These are phyloP conservation scores for Bicyclus anynana DNA, from an alignment of 1,140 invertebrate species.

Conservation along the genomic window DNA sequence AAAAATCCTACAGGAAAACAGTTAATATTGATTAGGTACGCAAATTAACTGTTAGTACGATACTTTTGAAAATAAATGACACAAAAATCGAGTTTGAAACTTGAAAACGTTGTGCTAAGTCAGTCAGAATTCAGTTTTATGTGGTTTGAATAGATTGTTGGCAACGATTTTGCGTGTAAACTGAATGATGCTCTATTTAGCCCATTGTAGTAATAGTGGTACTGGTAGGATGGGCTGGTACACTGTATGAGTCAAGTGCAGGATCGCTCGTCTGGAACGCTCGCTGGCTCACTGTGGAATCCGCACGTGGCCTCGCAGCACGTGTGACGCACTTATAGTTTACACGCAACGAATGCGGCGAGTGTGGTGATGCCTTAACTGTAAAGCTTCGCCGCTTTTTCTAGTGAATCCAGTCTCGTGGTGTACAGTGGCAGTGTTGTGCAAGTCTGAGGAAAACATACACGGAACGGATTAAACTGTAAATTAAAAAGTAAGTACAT, in stretches of 20 bases:
- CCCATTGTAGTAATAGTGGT: constrained; percentile 41
- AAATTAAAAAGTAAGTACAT: not conserved
- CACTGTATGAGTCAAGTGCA: constrained; percentile 63
- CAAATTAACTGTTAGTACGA: too few species aligned
- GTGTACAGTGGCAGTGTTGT: constrained; percentile 19
- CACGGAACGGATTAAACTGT: not conserved
- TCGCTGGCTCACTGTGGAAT: constrained; percentile 53
- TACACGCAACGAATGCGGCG: constrained; percentile 22
- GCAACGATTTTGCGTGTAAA: constrained; percentile 21
- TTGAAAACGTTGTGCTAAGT: too few species aligned
- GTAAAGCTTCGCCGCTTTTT: constrained; percentile 26
- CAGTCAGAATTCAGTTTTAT: too few species aligned
- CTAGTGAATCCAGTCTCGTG: constrained; percentile 25
- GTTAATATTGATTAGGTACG: too few species aligned
- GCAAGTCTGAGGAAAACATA: not conserved
- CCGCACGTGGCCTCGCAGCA: constrained; percentile 57
- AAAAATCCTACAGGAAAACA: too few species aligned
- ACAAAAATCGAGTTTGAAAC: too few species aligned
- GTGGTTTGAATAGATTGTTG: not conserved
- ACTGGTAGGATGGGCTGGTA: constrained; percentile 41
- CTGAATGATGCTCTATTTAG: constrained; percentile 46
- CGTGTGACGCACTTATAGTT: constrained; percentile 51
- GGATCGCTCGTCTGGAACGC: constrained; percentile 65
- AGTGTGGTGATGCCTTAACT: constrained; percentile 33
- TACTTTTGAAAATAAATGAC: too few species aligned